A percentile compares a stretch with the other conserved stretches of the same genome.
These are phyloP conservation scores for Peromyscus maniculatus DNA, from an alignment of 2,113 vertebrate species.

Conservation along the genomic window DNA sequence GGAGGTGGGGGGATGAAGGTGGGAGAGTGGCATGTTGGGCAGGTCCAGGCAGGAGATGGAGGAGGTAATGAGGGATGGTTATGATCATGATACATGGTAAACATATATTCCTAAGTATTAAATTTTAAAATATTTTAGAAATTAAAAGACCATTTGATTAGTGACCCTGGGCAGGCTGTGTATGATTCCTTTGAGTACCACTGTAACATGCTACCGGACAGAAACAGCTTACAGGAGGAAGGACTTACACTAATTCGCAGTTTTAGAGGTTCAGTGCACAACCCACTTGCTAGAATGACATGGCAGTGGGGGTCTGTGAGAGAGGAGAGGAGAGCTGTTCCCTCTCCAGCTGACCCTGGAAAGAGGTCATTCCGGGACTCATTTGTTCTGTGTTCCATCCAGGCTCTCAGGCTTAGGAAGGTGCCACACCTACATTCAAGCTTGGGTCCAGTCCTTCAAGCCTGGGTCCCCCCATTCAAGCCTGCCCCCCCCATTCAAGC, in stretches of 20 bases:
- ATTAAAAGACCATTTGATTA: background rate
- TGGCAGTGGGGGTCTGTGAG: background rate
- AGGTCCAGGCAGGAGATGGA: background rate
- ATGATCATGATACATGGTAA: too few species aligned
- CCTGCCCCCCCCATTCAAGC: too few species aligned
- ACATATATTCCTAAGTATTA: too few species aligned
- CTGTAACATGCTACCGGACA: background rate
- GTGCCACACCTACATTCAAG: background rate
- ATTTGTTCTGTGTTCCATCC: background rate
- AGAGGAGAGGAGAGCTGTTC: background rate
- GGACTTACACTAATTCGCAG: background rate
- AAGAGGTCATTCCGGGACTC: background rate
- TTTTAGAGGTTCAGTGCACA: background rate
- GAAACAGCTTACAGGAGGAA: background rate
- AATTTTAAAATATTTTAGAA: background rate
- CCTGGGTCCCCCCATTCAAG: background rate
- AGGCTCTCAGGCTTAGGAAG: background rate
- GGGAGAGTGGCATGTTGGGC: too few species aligned
- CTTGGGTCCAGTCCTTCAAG: too few species aligned
- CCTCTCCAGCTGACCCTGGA: background rate
- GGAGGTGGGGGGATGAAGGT: background rate
- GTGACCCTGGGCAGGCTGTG: background rate
- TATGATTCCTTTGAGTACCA: background rate
- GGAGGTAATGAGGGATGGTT: background rate
- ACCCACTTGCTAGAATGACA: background rate